Evolutionary conservation across 2,888 invertebrate species (phyloP).

Genomic region (Agonopterix arenella): DNA sequence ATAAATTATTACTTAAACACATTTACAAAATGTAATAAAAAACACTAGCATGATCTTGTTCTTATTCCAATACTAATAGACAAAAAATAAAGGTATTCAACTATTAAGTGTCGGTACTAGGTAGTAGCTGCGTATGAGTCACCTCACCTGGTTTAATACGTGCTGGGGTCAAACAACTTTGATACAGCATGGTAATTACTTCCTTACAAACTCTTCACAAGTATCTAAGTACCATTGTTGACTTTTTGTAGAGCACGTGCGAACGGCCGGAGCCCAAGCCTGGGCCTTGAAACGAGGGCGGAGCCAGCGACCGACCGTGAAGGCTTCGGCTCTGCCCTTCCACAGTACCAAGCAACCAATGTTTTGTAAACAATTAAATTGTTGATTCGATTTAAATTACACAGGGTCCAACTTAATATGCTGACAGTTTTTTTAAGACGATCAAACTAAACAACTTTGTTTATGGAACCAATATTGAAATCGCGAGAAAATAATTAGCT

Average conservation of each 20-base stretch:
- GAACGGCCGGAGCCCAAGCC: slow-evolving; percentile 15
- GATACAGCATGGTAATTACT: slow-evolving; percentile 38
- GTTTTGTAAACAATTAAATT: too few species aligned
- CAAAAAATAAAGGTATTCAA: slow-evolving; percentile 4
- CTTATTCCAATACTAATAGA: not conserved
- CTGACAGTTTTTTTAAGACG: too few species aligned
- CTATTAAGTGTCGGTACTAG: too few species aligned
- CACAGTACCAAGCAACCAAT: too few species aligned
- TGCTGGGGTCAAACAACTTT: slow-evolving; percentile 41
- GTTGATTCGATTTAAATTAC: too few species aligned
- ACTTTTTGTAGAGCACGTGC: slow-evolving; percentile 38
- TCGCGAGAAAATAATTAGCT: too few species aligned
- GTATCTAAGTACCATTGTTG: slow-evolving; percentile 28
- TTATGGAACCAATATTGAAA: too few species aligned
- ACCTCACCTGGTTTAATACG: slow-evolving; percentile 19
- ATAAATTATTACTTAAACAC: too few species aligned
- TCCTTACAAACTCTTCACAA: slow-evolving; percentile 30
- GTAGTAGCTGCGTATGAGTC: slow-evolving; percentile 19
- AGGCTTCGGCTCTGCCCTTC: slow-evolving; percentile 21
- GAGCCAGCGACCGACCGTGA: slow-evolving; percentile 44
- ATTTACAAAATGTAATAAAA: too few species aligned
- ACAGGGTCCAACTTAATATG: too few species aligned
- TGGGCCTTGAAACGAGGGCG: slow-evolving; percentile 42
- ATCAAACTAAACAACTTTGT: too few species aligned
- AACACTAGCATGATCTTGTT: too few species aligned